Percentiles rank a stretch among this genome's conserved stretches.
These are phyloP conservation scores for Apteryx mantelli DNA, from an alignment of 2,113 vertebrate genomes.

Conservation along the genomic window DNA sequence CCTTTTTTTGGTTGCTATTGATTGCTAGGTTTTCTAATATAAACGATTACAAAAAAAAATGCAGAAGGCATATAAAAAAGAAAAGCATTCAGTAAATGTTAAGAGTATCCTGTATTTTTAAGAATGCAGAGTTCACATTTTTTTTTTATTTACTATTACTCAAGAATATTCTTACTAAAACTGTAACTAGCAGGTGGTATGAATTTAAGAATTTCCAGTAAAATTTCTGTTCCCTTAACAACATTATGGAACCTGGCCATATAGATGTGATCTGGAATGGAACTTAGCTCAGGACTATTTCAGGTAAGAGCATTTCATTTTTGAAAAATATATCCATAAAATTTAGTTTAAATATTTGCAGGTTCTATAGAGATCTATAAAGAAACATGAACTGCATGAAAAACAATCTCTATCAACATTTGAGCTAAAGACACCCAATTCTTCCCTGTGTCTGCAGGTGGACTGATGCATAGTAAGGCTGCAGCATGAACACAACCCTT, in stretches of 20 bases:
- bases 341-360: neutral
- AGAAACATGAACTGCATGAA: neutral
- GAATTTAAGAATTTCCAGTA: neutral
- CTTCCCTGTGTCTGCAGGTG: neutral
- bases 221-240: neutral
- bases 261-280: neutral
- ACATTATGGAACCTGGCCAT: neutral
- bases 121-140: neutral
- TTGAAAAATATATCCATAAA: neutral
- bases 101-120: neutral
- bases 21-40: neutral
- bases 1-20: neutral
- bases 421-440: neutral
- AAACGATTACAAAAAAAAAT: neutral
- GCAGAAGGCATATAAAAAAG: neutral
- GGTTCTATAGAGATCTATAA: neutral
- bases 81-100: neutral
- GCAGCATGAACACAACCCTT: neutral
- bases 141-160: neutral
- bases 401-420: neutral
- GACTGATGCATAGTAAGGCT: neutral
- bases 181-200: neutral
- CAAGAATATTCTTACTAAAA: neutral
- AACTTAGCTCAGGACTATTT: neutral
- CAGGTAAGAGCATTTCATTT: neutral